These are phyloP conservation scores for Esox masquinongy DNA, from an alignment of 2,797 vertebrate genomes.

Conservation along the genomic window DNA sequence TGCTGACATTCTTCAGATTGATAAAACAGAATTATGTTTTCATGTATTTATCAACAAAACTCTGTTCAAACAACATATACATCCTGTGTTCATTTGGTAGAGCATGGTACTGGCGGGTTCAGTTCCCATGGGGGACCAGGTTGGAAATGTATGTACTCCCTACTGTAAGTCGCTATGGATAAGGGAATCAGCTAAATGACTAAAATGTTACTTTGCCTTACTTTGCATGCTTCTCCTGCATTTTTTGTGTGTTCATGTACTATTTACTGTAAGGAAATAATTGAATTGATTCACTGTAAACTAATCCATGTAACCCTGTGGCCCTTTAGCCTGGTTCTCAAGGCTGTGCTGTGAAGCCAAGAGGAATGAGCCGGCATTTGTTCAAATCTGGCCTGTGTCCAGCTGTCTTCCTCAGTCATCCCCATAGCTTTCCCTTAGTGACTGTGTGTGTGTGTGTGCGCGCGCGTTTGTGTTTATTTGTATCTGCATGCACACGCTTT, in stretches of 20 bases:
- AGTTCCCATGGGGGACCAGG: no score
- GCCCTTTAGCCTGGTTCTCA: constrained; percentile 47
- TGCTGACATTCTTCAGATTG: constrained; percentile 42
- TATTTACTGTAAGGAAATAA: background rate
- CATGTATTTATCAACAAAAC: no score
- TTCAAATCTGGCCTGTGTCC: constrained; percentile 78
- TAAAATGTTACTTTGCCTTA: background rate
- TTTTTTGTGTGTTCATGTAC: background rate
- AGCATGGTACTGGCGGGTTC: no score
- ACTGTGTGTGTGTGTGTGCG: constrained; percentile 46
- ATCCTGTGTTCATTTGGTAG: no score
- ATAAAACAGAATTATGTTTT: constrained; percentile 51
- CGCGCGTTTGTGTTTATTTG: background rate
- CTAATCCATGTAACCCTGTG: constrained; percentile 40
- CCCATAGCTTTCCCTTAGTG: constrained; percentile 74
- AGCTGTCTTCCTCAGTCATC: constrained; percentile 77
- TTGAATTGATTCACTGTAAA: background rate
- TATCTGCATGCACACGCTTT: constrained; percentile 48
- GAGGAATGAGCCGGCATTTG: constrained; percentile 74
- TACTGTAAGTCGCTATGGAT: no score
- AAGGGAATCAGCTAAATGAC: no score
- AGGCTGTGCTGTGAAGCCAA: constrained; percentile 64
- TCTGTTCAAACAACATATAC: background rate
- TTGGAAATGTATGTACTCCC: no score
- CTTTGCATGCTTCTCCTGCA: background rate